A percentile compares a stretch with the other conserved stretches of the same genome.
These are phyloP conservation scores for Patella depressa DNA, from an alignment of 2,888 invertebrate species.

Conservation along the genomic window DNA sequence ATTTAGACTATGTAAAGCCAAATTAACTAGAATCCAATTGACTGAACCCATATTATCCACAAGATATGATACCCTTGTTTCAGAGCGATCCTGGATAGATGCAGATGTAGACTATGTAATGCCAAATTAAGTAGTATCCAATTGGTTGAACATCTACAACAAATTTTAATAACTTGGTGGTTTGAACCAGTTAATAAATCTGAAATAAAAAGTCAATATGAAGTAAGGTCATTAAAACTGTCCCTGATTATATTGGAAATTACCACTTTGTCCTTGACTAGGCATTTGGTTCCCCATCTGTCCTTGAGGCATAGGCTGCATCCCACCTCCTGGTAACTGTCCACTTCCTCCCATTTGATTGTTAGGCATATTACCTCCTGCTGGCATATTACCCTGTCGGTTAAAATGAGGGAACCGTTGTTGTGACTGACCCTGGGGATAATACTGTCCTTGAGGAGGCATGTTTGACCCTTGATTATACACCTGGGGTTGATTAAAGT, in stretches of 20 bases:
- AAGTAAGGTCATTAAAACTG: constrained; percentile 32
- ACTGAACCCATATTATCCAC: too few relatives aligned
- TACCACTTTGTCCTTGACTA: constrained; percentile 27
- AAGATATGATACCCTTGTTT: too few relatives aligned
- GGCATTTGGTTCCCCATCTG: constrained; percentile 33
- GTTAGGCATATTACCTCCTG: constrained; percentile 39
- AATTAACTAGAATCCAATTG: too few relatives aligned
- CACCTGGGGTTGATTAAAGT: constrained; percentile 48
- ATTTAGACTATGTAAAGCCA: too few relatives aligned
- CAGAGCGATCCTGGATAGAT: too few relatives aligned
- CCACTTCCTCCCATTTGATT: constrained; percentile 36
- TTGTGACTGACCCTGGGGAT: constrained; percentile 31
- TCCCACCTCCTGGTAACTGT: constrained; percentile 30
- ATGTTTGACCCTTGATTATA: constrained; percentile 37
- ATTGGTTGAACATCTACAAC: too few relatives aligned
- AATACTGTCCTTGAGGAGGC: constrained; percentile 15
- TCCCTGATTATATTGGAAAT: constrained; percentile 40
- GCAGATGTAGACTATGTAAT: too few relatives aligned
- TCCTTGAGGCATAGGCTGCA: constrained; percentile 26
- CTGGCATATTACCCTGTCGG: constrained; percentile 24
- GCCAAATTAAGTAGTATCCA: too few relatives aligned
- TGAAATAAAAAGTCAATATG: too few relatives aligned
- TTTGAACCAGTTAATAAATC: too few relatives aligned
- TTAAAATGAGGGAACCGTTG: constrained; percentile 24
- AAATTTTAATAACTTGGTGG: too few relatives aligned